Base-by-base conservation (phyloP, 2,113 vertebrate genomes). In the Heterotis niloticus region DNA sequence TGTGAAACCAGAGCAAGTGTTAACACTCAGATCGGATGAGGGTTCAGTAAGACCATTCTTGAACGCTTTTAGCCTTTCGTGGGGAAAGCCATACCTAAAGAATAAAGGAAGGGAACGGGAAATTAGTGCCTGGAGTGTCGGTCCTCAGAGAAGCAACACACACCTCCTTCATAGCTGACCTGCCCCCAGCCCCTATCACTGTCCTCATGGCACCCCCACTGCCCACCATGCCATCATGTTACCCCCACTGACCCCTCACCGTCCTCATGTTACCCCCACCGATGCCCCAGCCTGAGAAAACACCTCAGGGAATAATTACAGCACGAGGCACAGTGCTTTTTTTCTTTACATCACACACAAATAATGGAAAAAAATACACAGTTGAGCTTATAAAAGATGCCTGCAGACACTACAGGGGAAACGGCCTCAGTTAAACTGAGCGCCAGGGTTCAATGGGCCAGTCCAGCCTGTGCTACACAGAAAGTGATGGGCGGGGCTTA, bases 71-170 rank as follows among this genome's bases (percentile, higher is more conserved):
- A 95, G 94, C 94, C 94, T 94, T 96, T 95, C 91, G 93, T 94
- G 91, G 93, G 94, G 93, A 95, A 96, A 94, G 94, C 93, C 94
- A 95, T 93, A 94, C 93, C 94, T 96, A 90, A 94, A 95, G 94
- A 93, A 93, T 94, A 93, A 94, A 95, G 93, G 94, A 94, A 94
- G 92, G 93, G 92, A 94, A 94, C 92, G 93, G 34, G 89, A 91
- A 89, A 93, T 94, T 93, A 94, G 92, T 93, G 89, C 91, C 86
- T 90, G 91, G 91, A 91, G 91, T 80, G 80, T 75, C 59, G 74
- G 71, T 76, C 78, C 70, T 78, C 64, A 52, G 79, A 77, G 77
- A 81, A 81, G 72, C 75, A 62, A 82, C 81, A 84, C 72, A 79
- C 84, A 81, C 44, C 59, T 68, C 34, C n/a, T 52, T 24, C 77